These are phyloP conservation scores for Ceyx melanurus DNA, from an alignment of 2,113 vertebrate genomes.

Conservation along the genomic window DNA sequence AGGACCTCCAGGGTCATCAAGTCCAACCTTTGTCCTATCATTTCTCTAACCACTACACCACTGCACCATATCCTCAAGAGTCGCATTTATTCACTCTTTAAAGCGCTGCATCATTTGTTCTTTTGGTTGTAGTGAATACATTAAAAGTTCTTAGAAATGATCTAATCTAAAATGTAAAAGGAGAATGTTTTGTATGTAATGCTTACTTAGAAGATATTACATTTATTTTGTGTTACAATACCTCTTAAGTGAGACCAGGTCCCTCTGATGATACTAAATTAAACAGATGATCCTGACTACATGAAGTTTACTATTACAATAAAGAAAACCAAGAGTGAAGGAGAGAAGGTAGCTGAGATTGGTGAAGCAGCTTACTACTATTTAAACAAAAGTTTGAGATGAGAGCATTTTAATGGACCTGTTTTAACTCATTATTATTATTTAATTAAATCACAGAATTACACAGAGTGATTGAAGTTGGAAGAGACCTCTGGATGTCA, in stretches of 20 bases:
- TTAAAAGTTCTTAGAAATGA: background rate
- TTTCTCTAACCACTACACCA: no score
- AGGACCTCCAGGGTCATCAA: no score
- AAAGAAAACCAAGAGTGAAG: background rate
- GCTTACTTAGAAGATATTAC: background rate
- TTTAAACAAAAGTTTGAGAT: background rate
- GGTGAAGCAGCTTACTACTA: background rate
- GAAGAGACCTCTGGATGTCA: background rate
- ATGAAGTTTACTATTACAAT: background rate
- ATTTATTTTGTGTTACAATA: background rate
- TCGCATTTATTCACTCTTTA: no score
- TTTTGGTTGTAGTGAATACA: background rate
- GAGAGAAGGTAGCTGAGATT: background rate
- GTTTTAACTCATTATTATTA: background rate
- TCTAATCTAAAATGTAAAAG: background rate
- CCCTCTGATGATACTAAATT: background rate
- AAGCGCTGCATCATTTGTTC: no score
- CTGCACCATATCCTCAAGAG: no score
- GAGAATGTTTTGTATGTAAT: background rate
- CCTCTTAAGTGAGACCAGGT: background rate
- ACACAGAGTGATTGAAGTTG: background rate
- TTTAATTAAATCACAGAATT: background rate
- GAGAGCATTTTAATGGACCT: background rate
- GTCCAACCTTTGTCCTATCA: no score
- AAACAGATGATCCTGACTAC: background rate